phyloP scores from a whole-genome alignment of 2,113 vertebrate species.

The Prietella phreatophila region DNA sequence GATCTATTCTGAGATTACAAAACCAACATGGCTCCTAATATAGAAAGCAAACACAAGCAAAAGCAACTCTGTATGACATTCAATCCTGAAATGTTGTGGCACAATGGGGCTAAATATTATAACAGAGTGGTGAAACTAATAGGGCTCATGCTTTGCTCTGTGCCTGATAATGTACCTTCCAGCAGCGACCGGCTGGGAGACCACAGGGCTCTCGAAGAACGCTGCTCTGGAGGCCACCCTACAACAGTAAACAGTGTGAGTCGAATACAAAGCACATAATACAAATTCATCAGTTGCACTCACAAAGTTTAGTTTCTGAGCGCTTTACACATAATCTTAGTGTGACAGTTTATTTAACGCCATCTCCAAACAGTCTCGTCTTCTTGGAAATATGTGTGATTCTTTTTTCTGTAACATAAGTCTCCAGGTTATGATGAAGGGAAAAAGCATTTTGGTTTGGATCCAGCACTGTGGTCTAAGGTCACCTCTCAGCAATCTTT shows the following conservation, averaged over 20 bases:
- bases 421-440: slow-evolving; percentile 12
- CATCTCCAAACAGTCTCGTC: neutral
- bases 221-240: slow-evolving; percentile 83
- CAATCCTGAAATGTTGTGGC: slow-evolving; percentile 20
- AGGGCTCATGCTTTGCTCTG: slow-evolving; percentile 6
- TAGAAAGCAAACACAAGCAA: slow-evolving; percentile 23
- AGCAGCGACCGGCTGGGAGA: slow-evolving; percentile 75
- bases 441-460: neutral
- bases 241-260: slow-evolving; percentile 59
- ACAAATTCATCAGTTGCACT: neutral
- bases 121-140: slow-evolving; percentile 12
- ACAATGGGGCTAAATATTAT: slow-evolving; percentile 27
- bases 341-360: slow-evolving; percentile 3
- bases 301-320: neutral
- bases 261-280: slow-evolving; percentile 21
- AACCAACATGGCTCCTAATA: slow-evolving; percentile 26
- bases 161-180: slow-evolving; percentile 74
- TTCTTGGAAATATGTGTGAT: neutral
- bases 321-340: neutral
- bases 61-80: slow-evolving; percentile 22
- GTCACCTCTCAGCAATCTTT: neutral
- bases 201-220: slow-evolving; percentile 85
- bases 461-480: slow-evolving; percentile 8
- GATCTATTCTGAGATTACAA: slow-evolving; percentile 19
- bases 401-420: neutral